phyloP scores from a whole-genome alignment of 2,113 vertebrate species.

The Brachypodius melanocephalos region DNA sequence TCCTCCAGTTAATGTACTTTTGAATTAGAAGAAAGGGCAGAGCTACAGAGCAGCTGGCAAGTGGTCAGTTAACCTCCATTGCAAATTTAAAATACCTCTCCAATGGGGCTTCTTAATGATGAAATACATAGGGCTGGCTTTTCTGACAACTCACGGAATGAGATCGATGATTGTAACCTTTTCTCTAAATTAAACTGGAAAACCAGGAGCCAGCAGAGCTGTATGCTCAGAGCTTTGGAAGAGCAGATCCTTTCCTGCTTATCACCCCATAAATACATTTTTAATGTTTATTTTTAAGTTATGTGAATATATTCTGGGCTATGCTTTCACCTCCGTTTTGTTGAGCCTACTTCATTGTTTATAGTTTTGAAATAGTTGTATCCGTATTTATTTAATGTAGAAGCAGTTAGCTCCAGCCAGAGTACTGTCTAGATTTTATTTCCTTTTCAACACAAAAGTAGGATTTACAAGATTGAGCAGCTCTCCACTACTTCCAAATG shows the following conservation, averaged over 20 bases:
- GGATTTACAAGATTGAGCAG: not conserved
- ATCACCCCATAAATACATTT: not conserved
- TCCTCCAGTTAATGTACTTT: not conserved
- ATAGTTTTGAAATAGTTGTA: not conserved
- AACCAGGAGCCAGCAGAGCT: not conserved
- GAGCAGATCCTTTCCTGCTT: not conserved
- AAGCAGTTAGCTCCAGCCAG: not conserved
- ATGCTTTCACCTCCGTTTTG: not conserved
- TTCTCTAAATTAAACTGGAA: slow-evolving; percentile 26
- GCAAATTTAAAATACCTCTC: not conserved
- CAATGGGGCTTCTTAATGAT: not conserved
- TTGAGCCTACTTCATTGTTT: not conserved
- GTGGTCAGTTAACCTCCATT: not conserved
- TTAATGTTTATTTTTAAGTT: not conserved
- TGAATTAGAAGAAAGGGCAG: not conserved
- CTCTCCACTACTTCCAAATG: not conserved
- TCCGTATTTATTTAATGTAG: not conserved
- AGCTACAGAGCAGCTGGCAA: not conserved
- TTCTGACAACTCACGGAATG: not conserved
- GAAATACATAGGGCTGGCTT: not conserved
- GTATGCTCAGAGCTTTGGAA: not conserved
- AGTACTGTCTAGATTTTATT: not conserved
- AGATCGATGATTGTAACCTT: slow-evolving; percentile 37
- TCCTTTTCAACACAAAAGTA: not conserved
- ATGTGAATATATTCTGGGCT: not conserved